Percentiles rank a stretch among this genome's conserved stretches.
Evolutionary conservation across 1,140 invertebrate species (phyloP).

Genomic region (Sweltsa coloradensis): DNA sequence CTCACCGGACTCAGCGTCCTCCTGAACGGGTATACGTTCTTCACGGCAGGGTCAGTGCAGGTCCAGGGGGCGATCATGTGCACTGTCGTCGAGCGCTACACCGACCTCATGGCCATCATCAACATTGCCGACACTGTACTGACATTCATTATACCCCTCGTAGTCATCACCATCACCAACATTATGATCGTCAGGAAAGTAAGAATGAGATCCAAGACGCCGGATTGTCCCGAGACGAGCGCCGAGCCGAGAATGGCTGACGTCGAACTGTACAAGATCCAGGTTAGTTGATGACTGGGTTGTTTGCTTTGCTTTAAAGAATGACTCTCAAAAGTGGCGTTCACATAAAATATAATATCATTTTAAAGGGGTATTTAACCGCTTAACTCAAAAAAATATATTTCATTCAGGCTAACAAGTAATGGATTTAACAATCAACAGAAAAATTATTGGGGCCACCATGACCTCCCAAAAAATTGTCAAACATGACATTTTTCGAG

Average conservation of each 20-base stretch:
- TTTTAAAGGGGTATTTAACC: too few relatives aligned
- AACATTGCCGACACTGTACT: constrained; percentile 41
- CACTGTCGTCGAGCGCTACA: constrained; percentile 30
- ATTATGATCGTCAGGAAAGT: constrained; percentile 39
- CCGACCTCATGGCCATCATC: constrained; percentile 35
- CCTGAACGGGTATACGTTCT: constrained; percentile 38
- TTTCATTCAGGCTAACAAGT: too few relatives aligned
- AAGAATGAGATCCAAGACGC: constrained; percentile 29
- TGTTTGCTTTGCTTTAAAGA: too few relatives aligned
- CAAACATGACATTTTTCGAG: too few relatives aligned
- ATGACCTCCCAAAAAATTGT: too few relatives aligned
- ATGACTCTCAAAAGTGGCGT: too few relatives aligned
- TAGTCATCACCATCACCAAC: constrained; percentile 44
- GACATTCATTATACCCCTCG: constrained; percentile 38
- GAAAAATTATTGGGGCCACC: too few relatives aligned
- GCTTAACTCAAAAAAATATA: too few relatives aligned
- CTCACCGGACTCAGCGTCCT: constrained; percentile 31
- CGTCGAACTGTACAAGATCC: constrained; percentile 31
- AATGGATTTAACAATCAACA: too few relatives aligned
- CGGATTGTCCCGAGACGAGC: constrained; percentile 26
- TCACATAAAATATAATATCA: too few relatives aligned
- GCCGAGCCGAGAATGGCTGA: constrained; percentile 19
- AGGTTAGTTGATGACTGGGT: too few relatives aligned
- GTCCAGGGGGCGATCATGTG: constrained; percentile 31
- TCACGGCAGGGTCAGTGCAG: constrained; percentile 31